Evolutionary conservation across 2,797 vertebrate genomes (phyloP), one percentile per base, ranked within the genome.

Genomic region (Sebastes taczanowskii): DNA sequence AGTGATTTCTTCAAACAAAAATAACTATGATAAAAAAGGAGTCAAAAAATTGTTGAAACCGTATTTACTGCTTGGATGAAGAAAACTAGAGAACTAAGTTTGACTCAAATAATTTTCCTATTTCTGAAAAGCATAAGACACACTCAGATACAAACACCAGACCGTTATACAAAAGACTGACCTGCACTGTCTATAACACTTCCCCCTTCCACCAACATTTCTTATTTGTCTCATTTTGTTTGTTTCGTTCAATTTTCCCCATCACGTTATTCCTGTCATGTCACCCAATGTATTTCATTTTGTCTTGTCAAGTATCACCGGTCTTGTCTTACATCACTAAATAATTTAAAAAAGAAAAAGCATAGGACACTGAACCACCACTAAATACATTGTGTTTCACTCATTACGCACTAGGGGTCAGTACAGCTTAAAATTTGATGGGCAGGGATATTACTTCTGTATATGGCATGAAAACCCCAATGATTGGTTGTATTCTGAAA

Each of bases 381-480:
- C 7, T 5, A n/a, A 62, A 68, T 58, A 27, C 20, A n/a, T 42
- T 74, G 73, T 68, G 18, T 75, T 81, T 71, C 62, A 68, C 14
- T 65, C 32, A 58, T 35, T 58, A 30, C 6, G 22, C 95, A 93
- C 85, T 74, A 95, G 95, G 74, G 86, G 92, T 88, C 94, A 94
- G 91, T 79, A 52, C 84, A 77, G 63, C 46, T 83, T 72, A 70
- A 80, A 64, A 25, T 65, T 34, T 61, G 6, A 65, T 38, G 3
- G 6, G 4, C 2, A 22, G 60, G 29, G 67, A 2, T 29, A 20
- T 2, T 52, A 52, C 49, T 5, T 25, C 8, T 59, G n/a, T 38
- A 30, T 11, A 52, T 2, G 25, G 52, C 20, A 22, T 55, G n/a
- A 23, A 23, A 3, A 23, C 1, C 52, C 2, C n/a, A 55, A 0